Base-by-base conservation (phyloP, 2,888 invertebrate species). In the Pyrochroa serraticornis region DNA sequence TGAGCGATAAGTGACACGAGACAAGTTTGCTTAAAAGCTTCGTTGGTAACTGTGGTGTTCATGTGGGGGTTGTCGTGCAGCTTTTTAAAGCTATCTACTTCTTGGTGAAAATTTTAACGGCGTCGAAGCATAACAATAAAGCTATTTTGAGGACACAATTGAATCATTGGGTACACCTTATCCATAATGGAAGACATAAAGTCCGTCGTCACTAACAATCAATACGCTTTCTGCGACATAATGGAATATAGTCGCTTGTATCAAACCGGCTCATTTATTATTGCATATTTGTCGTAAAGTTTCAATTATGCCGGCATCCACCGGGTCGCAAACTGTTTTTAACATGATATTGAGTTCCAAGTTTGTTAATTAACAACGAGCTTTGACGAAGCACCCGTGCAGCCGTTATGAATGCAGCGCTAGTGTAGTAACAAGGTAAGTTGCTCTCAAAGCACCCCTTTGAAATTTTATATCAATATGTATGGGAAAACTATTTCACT, bases 121-220 rank as follows among this genome's bases (percentile, higher is more conserved):
- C 49, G 49, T 12, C 45, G 45, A 45, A 36, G 42, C 50, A 50
- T 56, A 50, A 50, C 51, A 57, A 51, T 57, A 57, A 47, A 58
- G 46, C 47, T 39, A 58, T 58, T 58, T 58, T 47, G 30, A 46
- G 41, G 47, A 52, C 41, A 57, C 47, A 58, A 58, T 57, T 51
- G 52, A 58, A 58, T 52, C 60, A 63, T 48, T 51, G 56, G 60
- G 55, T 60, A 55, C 58, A 64, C 64, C 61, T 64, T 64, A 64
- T 66, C 63, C 64, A 63, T 66, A 59, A 66, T 66, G 60, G 52
- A 66, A 63, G 64, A 62, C 50, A 56, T 50, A 54, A 60, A 57
- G 58, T 53, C 58, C 44, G 50, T 43, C 57, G 42, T 36, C 47
- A 22, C 43, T 41, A 45, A 42, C 52, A 58, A 56, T 58, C 58